A percentile compares a stretch with the other conserved stretches of the same genome.
Evolutionary conservation across 1,140 invertebrate genomes (phyloP).

Genomic region (Meloidogyne chitwoodi): DNA sequence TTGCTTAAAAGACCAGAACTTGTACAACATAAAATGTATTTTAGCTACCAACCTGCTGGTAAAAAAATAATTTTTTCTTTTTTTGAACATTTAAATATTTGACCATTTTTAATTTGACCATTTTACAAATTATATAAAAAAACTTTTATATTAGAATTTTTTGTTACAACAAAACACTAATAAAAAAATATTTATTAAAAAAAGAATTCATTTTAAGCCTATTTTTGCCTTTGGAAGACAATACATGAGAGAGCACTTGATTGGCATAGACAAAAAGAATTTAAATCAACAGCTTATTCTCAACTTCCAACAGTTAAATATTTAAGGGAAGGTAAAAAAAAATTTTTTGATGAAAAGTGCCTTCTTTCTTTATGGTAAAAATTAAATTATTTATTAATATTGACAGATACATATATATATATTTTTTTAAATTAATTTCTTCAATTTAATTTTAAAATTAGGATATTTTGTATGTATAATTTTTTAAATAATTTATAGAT

Average conservation of each 20-base stretch:
- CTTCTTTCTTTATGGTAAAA: conserved; percentile 18
- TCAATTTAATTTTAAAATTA: too few species aligned
- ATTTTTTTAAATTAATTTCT: too few species aligned
- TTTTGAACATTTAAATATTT: too few species aligned
- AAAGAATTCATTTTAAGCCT: background rate
- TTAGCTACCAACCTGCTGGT: conserved; percentile 42
- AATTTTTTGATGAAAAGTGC: conserved; percentile 3
- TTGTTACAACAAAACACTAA: too few species aligned
- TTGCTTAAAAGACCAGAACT: conserved; percentile 45
- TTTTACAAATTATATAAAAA: too few species aligned
- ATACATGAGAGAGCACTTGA: conserved; percentile 31
- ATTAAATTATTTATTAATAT: too few species aligned
- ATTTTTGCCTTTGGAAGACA: conserved; percentile 23
- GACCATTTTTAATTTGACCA: too few species aligned
- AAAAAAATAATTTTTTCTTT: background rate
- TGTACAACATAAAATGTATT: conserved; percentile 52
- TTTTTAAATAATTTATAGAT: too few species aligned
- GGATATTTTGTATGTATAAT: too few species aligned
- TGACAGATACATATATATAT: too few species aligned
- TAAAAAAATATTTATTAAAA: background rate
- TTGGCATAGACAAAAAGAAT: conserved; percentile 11
- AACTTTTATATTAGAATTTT: too few species aligned
- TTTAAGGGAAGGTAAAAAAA: background rate
- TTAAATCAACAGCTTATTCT: conserved; percentile 17
- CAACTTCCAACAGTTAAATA: conserved; percentile 35